A percentile compares a stretch with the other conserved stretches of the same genome.
These are phyloP conservation scores for Drosophila saltans DNA, from an alignment of 1,140 invertebrate genomes.

Conservation along the genomic window DNA sequence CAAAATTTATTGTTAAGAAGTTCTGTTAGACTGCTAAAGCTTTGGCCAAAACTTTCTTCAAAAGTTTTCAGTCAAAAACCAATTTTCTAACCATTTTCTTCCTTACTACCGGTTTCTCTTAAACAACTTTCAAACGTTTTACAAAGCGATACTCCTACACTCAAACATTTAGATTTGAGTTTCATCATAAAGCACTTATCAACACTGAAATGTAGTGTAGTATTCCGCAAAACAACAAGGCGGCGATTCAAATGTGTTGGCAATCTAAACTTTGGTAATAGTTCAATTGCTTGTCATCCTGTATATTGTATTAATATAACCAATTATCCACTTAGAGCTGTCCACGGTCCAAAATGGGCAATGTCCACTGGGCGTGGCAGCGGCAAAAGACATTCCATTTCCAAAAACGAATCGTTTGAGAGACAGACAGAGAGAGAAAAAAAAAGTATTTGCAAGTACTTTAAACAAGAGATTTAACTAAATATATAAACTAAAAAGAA, in stretches of 20 bases:
- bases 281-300: not conserved
- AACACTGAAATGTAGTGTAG: not conserved
- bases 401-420: slow-evolving; percentile 22
- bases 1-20: not conserved
- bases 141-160: no score
- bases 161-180: no score
- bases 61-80: not conserved
- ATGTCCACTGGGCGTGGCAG: slow-evolving; percentile 60
- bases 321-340: slow-evolving; percentile 27
- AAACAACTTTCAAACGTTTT: no score
- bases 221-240: no score
- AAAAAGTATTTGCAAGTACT: slow-evolving; percentile 64
- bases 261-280: not conserved
- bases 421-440: slow-evolving; percentile 24
- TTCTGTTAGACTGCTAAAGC: not conserved
- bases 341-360: slow-evolving; percentile 64
- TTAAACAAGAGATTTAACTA: slow-evolving; percentile 27
- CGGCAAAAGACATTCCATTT: slow-evolving; percentile 66
- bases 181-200: not conserved
- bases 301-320: slow-evolving; percentile 51
- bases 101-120: no score
- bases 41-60: not conserved
- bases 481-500: slow-evolving; percentile 11
- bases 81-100: no score
- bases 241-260: not conserved